A percentile compares a stretch with the other conserved stretches of the same genome.
phyloP scores from a whole-genome alignment of 2,888 invertebrate species.

The Tetragonula carbonaria region DNA sequence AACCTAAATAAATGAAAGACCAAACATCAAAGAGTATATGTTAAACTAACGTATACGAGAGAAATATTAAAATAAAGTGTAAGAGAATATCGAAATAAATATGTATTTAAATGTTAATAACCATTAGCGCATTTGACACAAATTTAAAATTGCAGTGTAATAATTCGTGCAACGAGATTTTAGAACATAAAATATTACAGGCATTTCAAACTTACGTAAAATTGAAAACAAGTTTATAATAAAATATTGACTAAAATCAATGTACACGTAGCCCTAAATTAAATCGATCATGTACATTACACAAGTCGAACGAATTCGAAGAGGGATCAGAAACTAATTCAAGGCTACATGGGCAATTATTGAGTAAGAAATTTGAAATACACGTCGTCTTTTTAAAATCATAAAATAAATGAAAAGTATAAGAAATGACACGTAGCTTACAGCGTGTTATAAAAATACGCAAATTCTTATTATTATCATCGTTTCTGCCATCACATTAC shows the following conservation, averaged over 20 bases:
- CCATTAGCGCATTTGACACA: neutral
- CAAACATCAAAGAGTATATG: neutral
- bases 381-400: neutral
- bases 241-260: conserved; percentile 28
- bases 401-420: conserved; percentile 3
- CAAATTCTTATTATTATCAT: neutral
- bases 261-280: neutral
- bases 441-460: neutral
- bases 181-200: neutral
- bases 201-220: conserved; percentile 17
- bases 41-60: neutral
- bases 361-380: conserved; percentile 17
- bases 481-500: neutral
- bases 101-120: neutral
- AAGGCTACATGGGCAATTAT: conserved; percentile 6
- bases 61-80: neutral
- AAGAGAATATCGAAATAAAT: neutral
- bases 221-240: conserved; percentile 12
- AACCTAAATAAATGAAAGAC: conserved; percentile 20
- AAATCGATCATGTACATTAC: conserved; percentile 23
- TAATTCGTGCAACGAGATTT: neutral
- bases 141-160: neutral
- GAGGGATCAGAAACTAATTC: conserved; percentile 15
- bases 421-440: neutral
- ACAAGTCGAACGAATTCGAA: conserved; percentile 4